phyloP scores from a whole-genome alignment of 2,797 vertebrate species.

The Antrozous pallidus region DNA sequence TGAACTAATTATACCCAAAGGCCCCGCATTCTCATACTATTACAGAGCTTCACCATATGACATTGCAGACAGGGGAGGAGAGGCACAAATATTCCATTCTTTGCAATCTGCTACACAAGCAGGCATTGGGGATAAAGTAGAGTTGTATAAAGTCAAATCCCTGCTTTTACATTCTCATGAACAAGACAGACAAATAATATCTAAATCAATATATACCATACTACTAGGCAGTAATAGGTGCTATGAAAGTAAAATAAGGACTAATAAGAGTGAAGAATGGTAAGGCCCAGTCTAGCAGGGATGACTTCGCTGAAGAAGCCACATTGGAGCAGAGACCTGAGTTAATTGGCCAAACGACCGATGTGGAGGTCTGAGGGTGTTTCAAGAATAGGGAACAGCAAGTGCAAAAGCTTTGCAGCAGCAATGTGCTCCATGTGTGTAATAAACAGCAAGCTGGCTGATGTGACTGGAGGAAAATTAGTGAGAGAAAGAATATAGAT shows the following conservation, averaged over 20 bases:
- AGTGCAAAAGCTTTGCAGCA: background rate
- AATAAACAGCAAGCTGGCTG: background rate
- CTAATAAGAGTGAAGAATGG: background rate
- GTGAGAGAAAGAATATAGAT: background rate
- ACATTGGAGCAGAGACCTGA: background rate
- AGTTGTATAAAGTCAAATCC: background rate
- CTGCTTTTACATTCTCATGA: background rate
- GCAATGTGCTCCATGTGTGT: background rate
- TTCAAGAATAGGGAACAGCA: background rate
- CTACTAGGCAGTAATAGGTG: background rate
- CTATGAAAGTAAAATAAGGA: background rate
- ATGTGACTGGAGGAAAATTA: background rate
- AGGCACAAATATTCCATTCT: background rate
- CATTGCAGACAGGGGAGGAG: rapidly evolving
- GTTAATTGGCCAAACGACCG: background rate
- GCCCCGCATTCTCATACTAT: background rate
- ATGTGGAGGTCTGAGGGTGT: background rate
- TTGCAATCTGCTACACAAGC: background rate
- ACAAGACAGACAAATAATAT: background rate
- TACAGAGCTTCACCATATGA: background rate
- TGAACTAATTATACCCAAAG: background rate
- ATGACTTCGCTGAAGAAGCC: background rate
- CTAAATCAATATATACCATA: background rate
- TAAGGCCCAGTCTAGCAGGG: background rate
- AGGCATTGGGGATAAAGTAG: background rate